Evolutionary conservation across 2,113 vertebrate genomes (phyloP).

Genomic region (Eolophus roseicapilla): DNA sequence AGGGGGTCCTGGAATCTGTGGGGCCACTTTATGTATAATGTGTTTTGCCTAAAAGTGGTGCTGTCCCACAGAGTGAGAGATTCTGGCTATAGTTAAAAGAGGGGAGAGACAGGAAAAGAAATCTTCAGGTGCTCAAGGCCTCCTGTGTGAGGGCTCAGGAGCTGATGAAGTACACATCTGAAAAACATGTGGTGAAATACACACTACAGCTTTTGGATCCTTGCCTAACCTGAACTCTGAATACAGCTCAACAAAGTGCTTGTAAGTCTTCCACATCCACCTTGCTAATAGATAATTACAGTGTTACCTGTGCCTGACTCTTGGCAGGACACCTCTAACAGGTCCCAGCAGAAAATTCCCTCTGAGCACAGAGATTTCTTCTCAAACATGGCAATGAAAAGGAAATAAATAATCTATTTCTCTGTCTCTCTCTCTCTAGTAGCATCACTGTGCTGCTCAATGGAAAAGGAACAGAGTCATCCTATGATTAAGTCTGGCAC

Average conservation of each 20-base stretch:
- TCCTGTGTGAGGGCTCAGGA: neutral
- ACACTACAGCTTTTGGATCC: neutral
- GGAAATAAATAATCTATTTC: neutral
- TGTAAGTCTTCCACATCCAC: neutral
- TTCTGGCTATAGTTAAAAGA: neutral
- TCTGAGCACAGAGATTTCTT: neutral
- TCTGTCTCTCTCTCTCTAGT: neutral
- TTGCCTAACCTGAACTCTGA: neutral
- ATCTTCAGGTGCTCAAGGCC: neutral
- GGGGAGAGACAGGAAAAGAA: neutral
- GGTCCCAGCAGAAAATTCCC: neutral
- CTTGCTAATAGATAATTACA: neutral
- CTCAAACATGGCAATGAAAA: neutral
- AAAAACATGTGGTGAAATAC: neutral
- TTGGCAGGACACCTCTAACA: neutral
- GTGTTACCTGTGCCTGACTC: neutral
- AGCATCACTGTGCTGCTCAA: neutral
- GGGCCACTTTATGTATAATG: neutral
- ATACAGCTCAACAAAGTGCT: neutral
- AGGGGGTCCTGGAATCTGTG: neutral
- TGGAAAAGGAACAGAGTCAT: neutral
- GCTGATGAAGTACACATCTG: neutral
- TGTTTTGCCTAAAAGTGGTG: neutral
- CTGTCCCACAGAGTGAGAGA: neutral
- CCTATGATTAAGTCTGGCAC: neutral